Conservation (phyloP, 2,113 vertebrate genomes). For the Eleginops maclovinus region DNA sequence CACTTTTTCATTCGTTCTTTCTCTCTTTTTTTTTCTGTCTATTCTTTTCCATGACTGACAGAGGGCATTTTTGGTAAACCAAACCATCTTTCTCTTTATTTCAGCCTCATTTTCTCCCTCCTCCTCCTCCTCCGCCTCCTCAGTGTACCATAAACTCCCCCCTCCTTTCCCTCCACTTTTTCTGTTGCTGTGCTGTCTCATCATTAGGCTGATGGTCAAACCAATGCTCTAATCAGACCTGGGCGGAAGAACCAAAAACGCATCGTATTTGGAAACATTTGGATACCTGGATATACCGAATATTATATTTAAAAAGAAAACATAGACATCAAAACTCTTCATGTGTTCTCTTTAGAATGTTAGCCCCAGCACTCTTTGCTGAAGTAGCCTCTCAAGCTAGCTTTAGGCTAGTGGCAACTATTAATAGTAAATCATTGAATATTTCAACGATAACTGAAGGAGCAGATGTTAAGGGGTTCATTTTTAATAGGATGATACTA, state of each 20-base stretch:
- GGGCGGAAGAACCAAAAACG: slow-evolving; percentile 35
- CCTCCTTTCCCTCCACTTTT: slow-evolving; percentile 54
- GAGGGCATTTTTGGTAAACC: slow-evolving; percentile 90
- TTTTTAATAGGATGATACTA: not conserved
- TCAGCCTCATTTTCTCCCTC: slow-evolving; percentile 56
- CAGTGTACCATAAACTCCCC: slow-evolving; percentile 46
- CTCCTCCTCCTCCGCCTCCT: not conserved
- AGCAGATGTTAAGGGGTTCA: not conserved
- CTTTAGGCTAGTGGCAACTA: not conserved
- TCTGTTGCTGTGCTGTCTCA: slow-evolving; percentile 76
- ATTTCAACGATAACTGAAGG: not conserved
- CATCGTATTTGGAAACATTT: slow-evolving; percentile 8
- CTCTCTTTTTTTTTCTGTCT: slow-evolving; percentile 78
- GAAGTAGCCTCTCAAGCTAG: not conserved
- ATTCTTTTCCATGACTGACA: slow-evolving; percentile 87
- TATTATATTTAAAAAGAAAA: not conserved
- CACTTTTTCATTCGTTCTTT: slow-evolving; percentile 81
- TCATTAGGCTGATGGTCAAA: slow-evolving; percentile 77
- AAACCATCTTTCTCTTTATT: slow-evolving; percentile 83
- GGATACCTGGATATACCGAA: not conserved
- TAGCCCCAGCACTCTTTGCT: not conserved
- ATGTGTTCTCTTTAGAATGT: slow-evolving; percentile 9
- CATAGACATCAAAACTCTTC: not conserved
- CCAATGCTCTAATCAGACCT: slow-evolving; percentile 76
- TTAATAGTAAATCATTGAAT: not conserved